These are phyloP conservation scores for Amblyteles armatorius DNA, from an alignment of 2,888 invertebrate genomes.

Conservation along the genomic window DNA sequence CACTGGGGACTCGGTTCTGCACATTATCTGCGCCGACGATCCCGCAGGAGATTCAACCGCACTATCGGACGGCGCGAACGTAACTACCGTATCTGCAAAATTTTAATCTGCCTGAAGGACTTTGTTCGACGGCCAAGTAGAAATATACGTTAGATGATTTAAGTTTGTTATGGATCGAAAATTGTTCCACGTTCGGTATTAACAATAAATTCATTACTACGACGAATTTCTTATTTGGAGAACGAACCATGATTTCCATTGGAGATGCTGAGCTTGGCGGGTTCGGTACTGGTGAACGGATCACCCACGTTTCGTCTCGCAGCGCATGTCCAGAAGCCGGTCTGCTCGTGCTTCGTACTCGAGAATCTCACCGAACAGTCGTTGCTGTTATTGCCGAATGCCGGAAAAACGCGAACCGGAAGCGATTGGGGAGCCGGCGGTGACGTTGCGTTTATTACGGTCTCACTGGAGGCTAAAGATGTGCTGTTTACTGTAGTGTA, in stretches of 20 bases:
- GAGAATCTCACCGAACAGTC: slow-evolving; percentile 83
- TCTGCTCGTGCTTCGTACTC: slow-evolving; percentile 81
- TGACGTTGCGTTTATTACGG: slow-evolving; percentile 67
- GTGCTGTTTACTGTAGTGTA: slow-evolving; percentile 12
- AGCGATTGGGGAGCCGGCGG: slow-evolving; percentile 75
- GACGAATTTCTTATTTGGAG: too few species aligned
- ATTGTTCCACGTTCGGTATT: too few species aligned
- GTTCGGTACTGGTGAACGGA: slow-evolving; percentile 80
- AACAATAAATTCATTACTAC: too few species aligned
- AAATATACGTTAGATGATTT: too few species aligned
- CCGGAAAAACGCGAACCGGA: slow-evolving; percentile 80
- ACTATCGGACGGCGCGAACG: slow-evolving; percentile 76
- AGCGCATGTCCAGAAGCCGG: slow-evolving; percentile 83
- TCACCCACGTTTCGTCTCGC: slow-evolving; percentile 78
- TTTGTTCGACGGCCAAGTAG: too few species aligned
- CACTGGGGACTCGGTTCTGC: slow-evolving; percentile 77
- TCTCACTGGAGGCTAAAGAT: slow-evolving; percentile 50
- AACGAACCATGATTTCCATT: slow-evolving; percentile 75
- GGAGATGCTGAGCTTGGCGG: slow-evolving; percentile 80
- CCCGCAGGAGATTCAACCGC: slow-evolving; percentile 79
- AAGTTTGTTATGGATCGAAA: too few species aligned
- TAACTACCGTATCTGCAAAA: slow-evolving; percentile 73
- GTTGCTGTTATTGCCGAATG: slow-evolving; percentile 82
- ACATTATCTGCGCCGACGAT: slow-evolving; percentile 79
- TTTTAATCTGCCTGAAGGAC: background rate